phyloP scores from a whole-genome alignment of 2,113 vertebrate genomes.

The Sturnus vulgaris region DNA sequence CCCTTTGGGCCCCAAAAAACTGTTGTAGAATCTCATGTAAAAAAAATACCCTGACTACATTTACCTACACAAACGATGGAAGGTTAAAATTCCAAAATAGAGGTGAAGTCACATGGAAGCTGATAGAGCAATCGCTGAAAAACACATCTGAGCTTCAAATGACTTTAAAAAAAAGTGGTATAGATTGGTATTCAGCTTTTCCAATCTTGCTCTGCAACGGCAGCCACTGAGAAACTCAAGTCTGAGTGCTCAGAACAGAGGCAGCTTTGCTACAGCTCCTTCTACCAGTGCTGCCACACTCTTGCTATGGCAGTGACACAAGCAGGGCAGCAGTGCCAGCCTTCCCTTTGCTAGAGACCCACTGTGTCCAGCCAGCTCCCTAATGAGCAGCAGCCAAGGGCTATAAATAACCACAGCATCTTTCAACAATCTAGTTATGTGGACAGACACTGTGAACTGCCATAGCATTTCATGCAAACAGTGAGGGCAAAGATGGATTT shows the following conservation, averaged over 20 bases:
- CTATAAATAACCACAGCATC: background rate
- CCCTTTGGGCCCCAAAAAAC: background rate
- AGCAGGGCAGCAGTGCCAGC: background rate
- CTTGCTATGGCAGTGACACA: background rate
- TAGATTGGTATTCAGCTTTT: background rate
- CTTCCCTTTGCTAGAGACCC: background rate
- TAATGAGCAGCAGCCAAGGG: background rate
- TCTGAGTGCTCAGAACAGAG: background rate
- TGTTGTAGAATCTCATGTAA: rapidly evolving
- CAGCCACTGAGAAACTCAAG: background rate
- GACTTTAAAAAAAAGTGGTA: background rate
- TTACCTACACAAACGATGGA: background rate
- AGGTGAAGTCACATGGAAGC: background rate
- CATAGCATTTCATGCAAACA: background rate
- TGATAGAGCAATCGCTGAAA: rapidly evolving
- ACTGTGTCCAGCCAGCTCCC: background rate
- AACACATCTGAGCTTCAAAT: background rate
- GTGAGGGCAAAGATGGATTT: background rate
- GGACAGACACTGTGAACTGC: background rate
- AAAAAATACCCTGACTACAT: background rate
- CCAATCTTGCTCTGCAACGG: background rate
- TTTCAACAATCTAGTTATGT: background rate
- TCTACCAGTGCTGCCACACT: background rate
- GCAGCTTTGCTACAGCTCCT: background rate
- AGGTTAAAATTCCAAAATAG: background rate